A percentile compares a stretch with the other conserved stretches of the same genome.
Conservation (phyloP, 2,888 invertebrate species). For the Ophioninae sp. region DNA sequence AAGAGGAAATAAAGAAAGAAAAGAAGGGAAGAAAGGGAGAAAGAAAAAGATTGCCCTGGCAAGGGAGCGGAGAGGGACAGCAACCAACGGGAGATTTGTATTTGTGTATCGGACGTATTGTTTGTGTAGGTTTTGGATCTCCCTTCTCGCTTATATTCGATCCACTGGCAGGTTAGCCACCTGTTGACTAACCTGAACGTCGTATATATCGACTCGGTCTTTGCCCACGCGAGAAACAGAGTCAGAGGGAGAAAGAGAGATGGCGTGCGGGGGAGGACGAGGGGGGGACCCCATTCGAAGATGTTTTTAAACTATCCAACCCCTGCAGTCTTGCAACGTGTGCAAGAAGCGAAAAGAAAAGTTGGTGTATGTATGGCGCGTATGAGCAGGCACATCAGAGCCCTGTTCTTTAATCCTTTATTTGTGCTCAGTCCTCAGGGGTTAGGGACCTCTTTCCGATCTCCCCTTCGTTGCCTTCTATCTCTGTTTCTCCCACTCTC, state of each 20-base stretch:
- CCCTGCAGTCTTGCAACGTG: conserved; percentile 34
- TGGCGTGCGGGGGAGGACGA: too few species aligned
- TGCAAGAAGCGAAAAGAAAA: conserved; percentile 48
- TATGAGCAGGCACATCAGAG: conserved; percentile 44
- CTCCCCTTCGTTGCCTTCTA: conserved; percentile 40
- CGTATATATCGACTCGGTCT: conserved; percentile 34
- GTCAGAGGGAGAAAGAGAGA: background rate
- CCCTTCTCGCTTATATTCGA: conserved; percentile 58
- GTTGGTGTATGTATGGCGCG: conserved; percentile 15
- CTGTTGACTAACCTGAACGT: conserved; percentile 80
- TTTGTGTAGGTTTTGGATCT: conserved; percentile 78
- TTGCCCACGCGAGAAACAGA: conserved; percentile 71
- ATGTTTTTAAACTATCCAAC: conserved; percentile 77
- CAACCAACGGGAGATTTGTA: conserved; percentile 76
- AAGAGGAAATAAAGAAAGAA: conserved; percentile 33
- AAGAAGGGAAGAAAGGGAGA: conserved; percentile 10
- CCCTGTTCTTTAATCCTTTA: conserved; percentile 67
- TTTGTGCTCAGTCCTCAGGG: conserved; percentile 75
- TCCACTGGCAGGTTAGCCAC: conserved; percentile 79
- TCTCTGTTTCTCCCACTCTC: background rate
- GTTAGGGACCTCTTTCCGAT: conserved; percentile 73
- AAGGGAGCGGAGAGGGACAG: conserved; percentile 21
- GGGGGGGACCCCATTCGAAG: conserved; percentile 68
- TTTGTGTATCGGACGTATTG: conserved; percentile 79
- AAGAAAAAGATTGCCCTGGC: conserved; percentile 53